These are phyloP conservation scores for Brevimyrus niger DNA, from an alignment of 2,113 vertebrate species.

Conservation along the genomic window DNA sequence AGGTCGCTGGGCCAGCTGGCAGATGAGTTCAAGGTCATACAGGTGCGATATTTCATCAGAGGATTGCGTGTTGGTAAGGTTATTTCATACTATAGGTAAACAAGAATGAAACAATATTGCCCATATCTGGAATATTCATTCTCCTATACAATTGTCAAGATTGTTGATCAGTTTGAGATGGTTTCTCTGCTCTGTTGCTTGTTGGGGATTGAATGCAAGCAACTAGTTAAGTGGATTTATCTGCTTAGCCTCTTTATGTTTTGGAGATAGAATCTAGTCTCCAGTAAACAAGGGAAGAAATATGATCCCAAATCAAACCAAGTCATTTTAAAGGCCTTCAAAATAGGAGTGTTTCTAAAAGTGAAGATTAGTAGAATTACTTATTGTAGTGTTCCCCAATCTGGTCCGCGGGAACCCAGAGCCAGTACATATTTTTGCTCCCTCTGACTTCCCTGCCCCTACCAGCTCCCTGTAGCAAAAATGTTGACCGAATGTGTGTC, in stretches of 20 bases:
- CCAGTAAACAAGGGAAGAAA: not conserved
- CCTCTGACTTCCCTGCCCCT: not conserved
- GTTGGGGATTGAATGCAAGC: not conserved
- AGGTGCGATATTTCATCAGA: not conserved
- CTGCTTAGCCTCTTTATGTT: not conserved
- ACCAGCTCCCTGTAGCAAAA: not conserved
- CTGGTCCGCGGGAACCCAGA: not conserved
- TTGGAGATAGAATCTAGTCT: not conserved
- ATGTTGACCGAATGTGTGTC: not conserved
- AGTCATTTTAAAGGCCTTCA: not conserved
- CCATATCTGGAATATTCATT: not conserved
- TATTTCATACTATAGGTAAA: not conserved
- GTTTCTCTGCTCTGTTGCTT: not conserved
- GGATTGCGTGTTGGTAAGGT: not conserved
- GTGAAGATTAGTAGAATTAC: not conserved
- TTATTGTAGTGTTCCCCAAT: not conserved
- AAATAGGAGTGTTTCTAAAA: not conserved
- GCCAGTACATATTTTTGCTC: not conserved
- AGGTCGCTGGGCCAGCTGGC: not conserved
- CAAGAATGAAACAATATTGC: not conserved
- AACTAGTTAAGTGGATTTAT: conserved; percentile 21
- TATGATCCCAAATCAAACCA: not conserved
- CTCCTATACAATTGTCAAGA: not conserved
- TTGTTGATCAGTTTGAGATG: not conserved
- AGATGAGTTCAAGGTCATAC: not conserved